Conservation (phyloP, 2,113 vertebrate species). For the Todiramphus chloris region DNA sequence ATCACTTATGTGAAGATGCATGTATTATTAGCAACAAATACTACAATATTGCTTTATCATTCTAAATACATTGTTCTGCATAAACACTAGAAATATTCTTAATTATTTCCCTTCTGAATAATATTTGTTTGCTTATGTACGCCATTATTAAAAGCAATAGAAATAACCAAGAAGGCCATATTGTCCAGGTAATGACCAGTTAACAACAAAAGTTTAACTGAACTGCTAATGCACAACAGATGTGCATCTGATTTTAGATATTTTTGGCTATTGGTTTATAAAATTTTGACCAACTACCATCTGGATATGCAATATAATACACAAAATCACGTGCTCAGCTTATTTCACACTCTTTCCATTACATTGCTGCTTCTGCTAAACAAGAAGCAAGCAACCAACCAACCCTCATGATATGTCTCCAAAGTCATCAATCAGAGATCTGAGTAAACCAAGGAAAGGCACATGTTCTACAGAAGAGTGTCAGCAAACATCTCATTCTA, state of each 20-base stretch:
- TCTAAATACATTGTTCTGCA: not conserved
- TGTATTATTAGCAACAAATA: not conserved
- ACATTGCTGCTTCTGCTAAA: not conserved
- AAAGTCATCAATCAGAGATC: not conserved
- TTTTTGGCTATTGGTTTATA: not conserved
- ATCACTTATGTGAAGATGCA: not conserved
- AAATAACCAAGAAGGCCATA: not conserved
- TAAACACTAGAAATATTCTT: not conserved
- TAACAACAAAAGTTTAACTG: not conserved
- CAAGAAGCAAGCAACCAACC: not conserved
- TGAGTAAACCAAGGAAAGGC: not conserved
- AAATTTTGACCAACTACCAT: not conserved
- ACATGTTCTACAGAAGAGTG: not conserved
- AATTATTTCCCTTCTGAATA: not conserved
- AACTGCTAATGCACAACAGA: not conserved
- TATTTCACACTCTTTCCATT: not conserved
- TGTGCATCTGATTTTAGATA: not conserved
- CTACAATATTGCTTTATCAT: not conserved
- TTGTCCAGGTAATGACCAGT: not conserved
- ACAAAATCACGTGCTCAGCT: not conserved
- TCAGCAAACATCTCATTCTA: not conserved
- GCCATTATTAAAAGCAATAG: not conserved
- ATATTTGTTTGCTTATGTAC: not conserved
- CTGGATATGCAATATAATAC: not conserved
- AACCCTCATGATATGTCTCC: not conserved